Percentiles rank a stretch among this genome's conserved stretches.
Evolutionary conservation across 2,113 vertebrate genomes (phyloP).

Genomic region (Aepyceros melampus): DNA sequence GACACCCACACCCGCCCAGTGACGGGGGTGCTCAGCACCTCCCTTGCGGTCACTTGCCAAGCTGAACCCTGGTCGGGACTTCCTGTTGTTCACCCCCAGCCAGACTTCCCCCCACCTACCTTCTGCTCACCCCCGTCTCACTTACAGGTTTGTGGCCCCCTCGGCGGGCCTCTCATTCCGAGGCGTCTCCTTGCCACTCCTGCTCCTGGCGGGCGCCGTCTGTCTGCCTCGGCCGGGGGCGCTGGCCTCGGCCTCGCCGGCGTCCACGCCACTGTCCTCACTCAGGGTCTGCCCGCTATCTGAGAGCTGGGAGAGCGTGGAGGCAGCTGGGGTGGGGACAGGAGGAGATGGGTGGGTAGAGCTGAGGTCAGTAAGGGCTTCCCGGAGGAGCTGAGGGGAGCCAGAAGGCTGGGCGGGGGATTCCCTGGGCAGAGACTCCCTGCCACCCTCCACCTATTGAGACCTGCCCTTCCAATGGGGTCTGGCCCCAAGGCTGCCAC

Average conservation of each 20-base stretch:
- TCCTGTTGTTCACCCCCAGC: too few species aligned
- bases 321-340: constrained; percentile 86
- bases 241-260: constrained; percentile 87
- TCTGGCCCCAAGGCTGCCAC: background rate
- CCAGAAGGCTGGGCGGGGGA: background rate
- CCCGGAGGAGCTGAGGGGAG: background rate
- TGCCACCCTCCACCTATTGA: background rate
- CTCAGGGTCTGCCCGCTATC: constrained; percentile 97
- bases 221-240: constrained; percentile 86
- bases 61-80: background rate
- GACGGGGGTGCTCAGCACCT: background rate
- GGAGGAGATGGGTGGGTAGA: constrained; percentile 32
- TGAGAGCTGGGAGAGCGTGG: constrained; percentile 93
- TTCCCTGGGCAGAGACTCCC: background rate
- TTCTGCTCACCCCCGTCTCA: background rate
- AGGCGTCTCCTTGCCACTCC: constrained; percentile 75
- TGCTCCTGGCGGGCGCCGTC: constrained; percentile 80
- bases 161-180: constrained; percentile 78
- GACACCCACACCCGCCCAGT: background rate
- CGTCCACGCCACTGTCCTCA: constrained; percentile 98
- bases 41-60: too few species aligned
- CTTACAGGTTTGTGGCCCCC: constrained; percentile 91
- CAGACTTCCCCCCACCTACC: background rate
- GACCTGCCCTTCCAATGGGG: background rate
- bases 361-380: background rate